These are phyloP conservation scores for Pangasius macronema DNA, from an alignment of 2,797 vertebrate species.

Conservation along the genomic window DNA sequence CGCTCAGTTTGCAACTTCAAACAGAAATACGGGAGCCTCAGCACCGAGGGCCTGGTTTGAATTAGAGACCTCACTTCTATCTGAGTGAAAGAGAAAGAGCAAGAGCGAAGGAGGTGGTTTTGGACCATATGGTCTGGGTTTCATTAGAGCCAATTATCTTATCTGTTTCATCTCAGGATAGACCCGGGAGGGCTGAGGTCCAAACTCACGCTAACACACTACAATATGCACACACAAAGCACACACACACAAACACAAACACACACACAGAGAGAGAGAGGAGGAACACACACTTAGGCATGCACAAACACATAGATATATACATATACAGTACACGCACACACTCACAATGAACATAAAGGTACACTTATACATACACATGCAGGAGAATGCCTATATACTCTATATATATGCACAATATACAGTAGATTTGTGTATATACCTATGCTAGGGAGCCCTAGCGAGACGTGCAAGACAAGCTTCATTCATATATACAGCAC, in stretches of 20 bases:
- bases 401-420: background rate
- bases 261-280: conserved; percentile 48
- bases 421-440: background rate
- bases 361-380: background rate
- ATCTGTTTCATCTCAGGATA: conserved; percentile 97
- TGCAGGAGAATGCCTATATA: background rate
- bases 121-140: conserved; percentile 90
- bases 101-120: conserved; percentile 67
- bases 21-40: conserved; percentile 52
- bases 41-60: conserved; percentile 71
- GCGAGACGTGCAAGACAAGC: background rate
- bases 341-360: background rate
- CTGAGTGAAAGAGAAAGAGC: conserved; percentile 46
- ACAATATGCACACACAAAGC: conserved; percentile 40
- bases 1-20: conserved; percentile 45
- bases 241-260: conserved; percentile 28
- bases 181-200: conserved; percentile 76
- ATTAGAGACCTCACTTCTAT: conserved; percentile 70
- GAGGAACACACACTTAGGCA: conserved; percentile 48
- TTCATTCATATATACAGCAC: background rate
- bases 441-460: background rate
- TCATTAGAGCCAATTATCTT: conserved; percentile 99
- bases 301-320: background rate
- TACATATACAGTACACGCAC: background rate
- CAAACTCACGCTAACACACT: conserved; percentile 56